Evolutionary conservation across 2,888 invertebrate genomes (phyloP).

Genomic region (Syrphus vitripennis): DNA sequence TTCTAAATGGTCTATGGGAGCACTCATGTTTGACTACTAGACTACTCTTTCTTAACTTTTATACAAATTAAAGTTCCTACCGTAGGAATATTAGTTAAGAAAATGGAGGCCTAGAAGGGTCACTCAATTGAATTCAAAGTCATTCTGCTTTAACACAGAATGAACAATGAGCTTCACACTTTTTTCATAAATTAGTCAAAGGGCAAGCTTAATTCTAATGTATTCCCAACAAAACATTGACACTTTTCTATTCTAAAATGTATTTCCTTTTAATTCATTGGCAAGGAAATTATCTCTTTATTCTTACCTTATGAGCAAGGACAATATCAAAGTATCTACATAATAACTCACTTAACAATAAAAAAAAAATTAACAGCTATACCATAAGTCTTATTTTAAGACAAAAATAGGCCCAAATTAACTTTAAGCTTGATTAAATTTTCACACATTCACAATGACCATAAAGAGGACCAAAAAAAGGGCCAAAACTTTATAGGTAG

Average conservation of each 20-base stretch:
- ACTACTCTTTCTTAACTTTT: no score
- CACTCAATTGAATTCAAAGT: not conserved
- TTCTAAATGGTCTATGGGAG: no score
- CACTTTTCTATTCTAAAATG: conserved; percentile 37
- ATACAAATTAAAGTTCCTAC: no score
- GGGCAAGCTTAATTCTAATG: conserved; percentile 9
- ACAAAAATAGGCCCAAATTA: conserved; percentile 62
- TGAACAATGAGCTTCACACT: conserved; percentile 49
- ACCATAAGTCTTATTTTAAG: conserved; percentile 37
- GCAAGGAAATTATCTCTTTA: conserved; percentile 35
- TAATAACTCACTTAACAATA: not conserved
- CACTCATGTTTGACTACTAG: no score
- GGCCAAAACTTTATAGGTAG: conserved; percentile 1
- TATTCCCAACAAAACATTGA: not conserved
- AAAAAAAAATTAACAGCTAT: conserved; percentile 8
- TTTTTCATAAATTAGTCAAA: conserved; percentile 61
- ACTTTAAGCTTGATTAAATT: conserved; percentile 71
- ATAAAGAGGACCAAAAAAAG: not conserved
- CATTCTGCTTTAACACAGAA: not conserved
- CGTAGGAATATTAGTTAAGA: no score
- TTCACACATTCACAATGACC: conserved; percentile 67
- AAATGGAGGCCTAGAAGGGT: no score
- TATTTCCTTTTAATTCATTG: conserved; percentile 46
- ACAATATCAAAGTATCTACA: not conserved
- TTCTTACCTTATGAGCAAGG: not conserved